A percentile compares a stretch with the other conserved stretches of the same genome.
Evolutionary conservation across 2,888 invertebrate genomes (phyloP).

Genomic region (Clostera curtula): DNA sequence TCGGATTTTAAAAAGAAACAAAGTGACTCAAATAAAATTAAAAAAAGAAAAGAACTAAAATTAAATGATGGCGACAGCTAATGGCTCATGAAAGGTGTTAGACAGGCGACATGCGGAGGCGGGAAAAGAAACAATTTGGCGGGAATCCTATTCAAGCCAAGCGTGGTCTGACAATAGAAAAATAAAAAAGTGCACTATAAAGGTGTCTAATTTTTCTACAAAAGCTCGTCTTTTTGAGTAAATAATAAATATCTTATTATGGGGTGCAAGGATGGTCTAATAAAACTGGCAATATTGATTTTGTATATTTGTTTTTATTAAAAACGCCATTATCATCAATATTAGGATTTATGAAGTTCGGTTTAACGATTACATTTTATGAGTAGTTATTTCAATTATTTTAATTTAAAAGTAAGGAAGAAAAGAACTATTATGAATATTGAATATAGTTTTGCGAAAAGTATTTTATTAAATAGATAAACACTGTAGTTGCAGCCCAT

Average conservation of each 20-base stretch:
- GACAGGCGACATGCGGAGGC: constrained; percentile 58
- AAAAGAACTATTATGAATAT: constrained; percentile 51
- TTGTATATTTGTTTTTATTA: constrained; percentile 73
- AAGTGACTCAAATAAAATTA: constrained; percentile 48
- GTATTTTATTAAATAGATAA: constrained; percentile 26
- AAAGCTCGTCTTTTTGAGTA: constrained; percentile 15
- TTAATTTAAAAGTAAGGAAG: constrained; percentile 60
- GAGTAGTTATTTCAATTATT: constrained; percentile 70
- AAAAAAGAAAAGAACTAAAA: constrained; percentile 49
- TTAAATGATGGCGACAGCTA: constrained; percentile 69
- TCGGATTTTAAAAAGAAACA: constrained; percentile 30
- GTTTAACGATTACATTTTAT: constrained; percentile 74
- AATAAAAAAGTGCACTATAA: constrained; percentile 30
- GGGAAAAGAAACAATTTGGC: constrained; percentile 33
- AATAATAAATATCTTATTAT: constrained; percentile 13
- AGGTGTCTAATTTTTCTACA: constrained; percentile 22
- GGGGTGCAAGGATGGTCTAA: constrained; percentile 29
- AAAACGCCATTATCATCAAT: constrained; percentile 75
- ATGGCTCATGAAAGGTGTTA: constrained; percentile 61
- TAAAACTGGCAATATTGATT: constrained; percentile 60
- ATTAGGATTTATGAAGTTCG: constrained; percentile 75
- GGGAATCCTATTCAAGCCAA: constrained; percentile 37
- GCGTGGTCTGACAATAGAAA: constrained; percentile 32
- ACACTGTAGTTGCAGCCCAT: constrained; percentile 41
- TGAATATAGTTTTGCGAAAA: constrained; percentile 36